Evolutionary conservation across 2,113 vertebrate genomes (phyloP).

Genomic region (Panthera tigris): DNA sequence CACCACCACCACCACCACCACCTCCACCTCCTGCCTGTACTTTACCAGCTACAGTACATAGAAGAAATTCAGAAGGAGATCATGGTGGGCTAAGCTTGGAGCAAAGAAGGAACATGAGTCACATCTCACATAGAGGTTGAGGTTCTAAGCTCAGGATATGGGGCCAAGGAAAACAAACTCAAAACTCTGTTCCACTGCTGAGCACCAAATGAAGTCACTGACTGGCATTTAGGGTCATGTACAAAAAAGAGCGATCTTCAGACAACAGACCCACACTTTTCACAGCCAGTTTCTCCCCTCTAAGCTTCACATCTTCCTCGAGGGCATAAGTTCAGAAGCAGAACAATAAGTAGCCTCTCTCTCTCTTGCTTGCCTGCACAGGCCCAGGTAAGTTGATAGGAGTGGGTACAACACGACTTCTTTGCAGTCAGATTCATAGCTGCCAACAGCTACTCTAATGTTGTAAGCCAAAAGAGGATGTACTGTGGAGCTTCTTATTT

Average conservation of each 20-base stretch:
- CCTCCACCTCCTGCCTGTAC: background rate
- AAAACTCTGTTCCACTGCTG: background rate
- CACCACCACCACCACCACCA: too few species aligned
- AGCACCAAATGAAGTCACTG: background rate
- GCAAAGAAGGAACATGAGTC: background rate
- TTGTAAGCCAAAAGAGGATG: background rate
- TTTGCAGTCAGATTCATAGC: background rate
- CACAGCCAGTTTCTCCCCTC: background rate
- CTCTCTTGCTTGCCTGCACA: background rate
- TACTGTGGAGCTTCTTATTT: background rate
- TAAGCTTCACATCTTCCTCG: background rate
- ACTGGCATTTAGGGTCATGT: background rate
- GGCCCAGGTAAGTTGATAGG: background rate
- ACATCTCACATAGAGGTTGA: background rate
- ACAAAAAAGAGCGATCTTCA: background rate
- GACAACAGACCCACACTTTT: background rate
- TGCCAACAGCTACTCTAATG: background rate
- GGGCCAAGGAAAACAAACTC: background rate
- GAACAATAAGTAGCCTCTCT: background rate
- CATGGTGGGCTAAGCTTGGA: background rate
- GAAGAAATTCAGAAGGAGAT: background rate
- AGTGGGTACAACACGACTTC: background rate
- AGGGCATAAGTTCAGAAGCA: background rate
- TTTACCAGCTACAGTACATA: background rate
- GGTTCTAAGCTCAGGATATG: background rate